Conservation (phyloP, 2,797 vertebrate genomes). For the Helostoma temminkii region DNA sequence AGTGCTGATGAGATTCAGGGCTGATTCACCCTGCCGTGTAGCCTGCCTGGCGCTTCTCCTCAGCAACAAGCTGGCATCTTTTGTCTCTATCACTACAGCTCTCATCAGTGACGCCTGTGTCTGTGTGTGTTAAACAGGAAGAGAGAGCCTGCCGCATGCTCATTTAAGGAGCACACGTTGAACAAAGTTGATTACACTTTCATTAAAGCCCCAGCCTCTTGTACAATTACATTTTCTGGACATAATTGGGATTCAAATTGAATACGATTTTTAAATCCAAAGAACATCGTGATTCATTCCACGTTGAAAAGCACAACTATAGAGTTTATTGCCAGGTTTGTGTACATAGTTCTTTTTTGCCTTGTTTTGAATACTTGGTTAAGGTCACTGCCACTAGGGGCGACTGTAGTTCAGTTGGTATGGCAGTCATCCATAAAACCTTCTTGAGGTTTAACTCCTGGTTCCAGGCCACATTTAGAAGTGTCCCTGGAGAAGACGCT, state of each 20-base stretch:
- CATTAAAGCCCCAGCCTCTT: constrained; percentile 57
- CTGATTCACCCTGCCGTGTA: constrained; percentile 58
- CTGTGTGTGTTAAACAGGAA: constrained; percentile 10
- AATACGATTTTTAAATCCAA: neutral
- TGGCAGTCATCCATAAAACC: too few species aligned
- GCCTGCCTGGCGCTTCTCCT: constrained; percentile 60
- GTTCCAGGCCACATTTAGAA: too few species aligned
- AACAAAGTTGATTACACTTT: constrained; percentile 75
- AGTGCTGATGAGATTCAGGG: constrained; percentile 74
- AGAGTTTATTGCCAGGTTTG: neutral
- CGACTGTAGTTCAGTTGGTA: too few species aligned
- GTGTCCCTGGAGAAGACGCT: too few species aligned
- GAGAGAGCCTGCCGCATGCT: constrained; percentile 14
- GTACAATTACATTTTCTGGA: neutral
- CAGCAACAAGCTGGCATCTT: constrained; percentile 52
- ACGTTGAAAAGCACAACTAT: neutral
- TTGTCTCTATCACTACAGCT: constrained; percentile 53
- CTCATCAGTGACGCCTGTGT: constrained; percentile 29
- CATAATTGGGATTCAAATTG: neutral
- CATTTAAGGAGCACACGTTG: constrained; percentile 43
- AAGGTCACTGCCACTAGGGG: too few species aligned
- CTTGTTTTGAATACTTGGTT: neutral
- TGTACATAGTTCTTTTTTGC: neutral
- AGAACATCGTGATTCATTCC: neutral
- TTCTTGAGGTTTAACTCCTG: too few species aligned